Conservation (phyloP, 2,888 invertebrate species). For the Cephus sareptanus region DNA sequence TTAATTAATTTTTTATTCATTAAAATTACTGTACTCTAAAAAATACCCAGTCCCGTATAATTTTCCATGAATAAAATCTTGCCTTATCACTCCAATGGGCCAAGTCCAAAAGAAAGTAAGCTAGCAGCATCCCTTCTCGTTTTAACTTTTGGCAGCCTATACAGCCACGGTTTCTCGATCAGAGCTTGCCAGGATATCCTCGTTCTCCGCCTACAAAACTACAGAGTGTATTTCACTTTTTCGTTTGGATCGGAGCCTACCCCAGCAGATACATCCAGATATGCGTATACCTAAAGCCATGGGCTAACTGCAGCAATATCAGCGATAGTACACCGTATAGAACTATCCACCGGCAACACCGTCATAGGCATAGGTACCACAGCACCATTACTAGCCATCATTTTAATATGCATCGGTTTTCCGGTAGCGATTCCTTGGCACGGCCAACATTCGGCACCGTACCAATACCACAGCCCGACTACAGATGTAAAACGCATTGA, state of each 20-base stretch:
- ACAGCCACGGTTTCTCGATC: neutral
- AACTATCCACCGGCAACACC: neutral
- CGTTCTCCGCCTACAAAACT: neutral
- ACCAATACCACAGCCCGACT: conserved; percentile 4
- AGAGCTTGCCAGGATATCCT: conserved; percentile 7
- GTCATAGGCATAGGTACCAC: neutral
- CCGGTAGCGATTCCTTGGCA: conserved; percentile 43
- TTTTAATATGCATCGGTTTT: conserved; percentile 49
- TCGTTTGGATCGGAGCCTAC: conserved; percentile 8
- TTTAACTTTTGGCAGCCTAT: conserved; percentile 23
- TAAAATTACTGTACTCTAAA: neutral
- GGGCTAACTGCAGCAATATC: conserved; percentile 11
- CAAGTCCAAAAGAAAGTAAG: neutral
- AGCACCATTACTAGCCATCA: conserved; percentile 35
- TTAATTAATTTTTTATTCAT: neutral
- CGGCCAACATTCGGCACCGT: conserved; percentile 28
- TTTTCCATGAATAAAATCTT: neutral
- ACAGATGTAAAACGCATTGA: conserved; percentile 1
- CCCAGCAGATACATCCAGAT: conserved; percentile 18
- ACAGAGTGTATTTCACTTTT: conserved; percentile 7
- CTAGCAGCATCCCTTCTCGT: conserved; percentile 11
- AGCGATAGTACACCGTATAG: neutral
- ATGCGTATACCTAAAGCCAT: conserved; percentile 20
- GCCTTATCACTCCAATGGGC: neutral
- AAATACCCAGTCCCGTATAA: neutral